A percentile compares a stretch with the other conserved stretches of the same genome.
phyloP scores from a whole-genome alignment of 2,113 vertebrate species.

The Chauna torquata region DNA sequence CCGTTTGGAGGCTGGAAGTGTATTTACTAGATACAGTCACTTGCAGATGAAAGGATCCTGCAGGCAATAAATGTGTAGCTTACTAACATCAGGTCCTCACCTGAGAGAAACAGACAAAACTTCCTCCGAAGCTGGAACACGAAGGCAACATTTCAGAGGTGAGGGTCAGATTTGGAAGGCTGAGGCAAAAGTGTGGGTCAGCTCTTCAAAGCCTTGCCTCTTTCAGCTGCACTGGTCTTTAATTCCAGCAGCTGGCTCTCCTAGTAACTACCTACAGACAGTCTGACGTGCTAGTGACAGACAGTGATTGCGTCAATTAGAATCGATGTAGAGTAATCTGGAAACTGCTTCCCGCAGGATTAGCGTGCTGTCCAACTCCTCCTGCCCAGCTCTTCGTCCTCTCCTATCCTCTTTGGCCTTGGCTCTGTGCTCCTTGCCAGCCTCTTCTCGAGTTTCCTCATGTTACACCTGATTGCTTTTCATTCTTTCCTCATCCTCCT shows the following conservation, averaged over 20 bases:
- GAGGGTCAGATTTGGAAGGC: not conserved
- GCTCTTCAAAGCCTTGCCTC: not conserved
- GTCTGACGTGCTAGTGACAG: not conserved
- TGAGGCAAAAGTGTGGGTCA: not conserved
- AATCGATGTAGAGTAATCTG: not conserved
- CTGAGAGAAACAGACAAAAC: not conserved
- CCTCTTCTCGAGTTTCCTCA: not conserved
- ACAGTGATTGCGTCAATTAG: fast-evolving
- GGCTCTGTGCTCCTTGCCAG: not conserved
- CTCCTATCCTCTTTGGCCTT: not conserved
- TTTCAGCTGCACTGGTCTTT: not conserved
- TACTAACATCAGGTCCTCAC: not conserved
- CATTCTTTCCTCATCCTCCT: not conserved
- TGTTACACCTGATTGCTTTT: not conserved
- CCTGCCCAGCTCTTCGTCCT: not conserved
- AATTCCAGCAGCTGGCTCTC: not conserved
- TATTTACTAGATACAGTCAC: fast-evolving
- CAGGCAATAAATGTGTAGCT: not conserved
- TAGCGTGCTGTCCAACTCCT: not conserved
- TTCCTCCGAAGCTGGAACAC: not conserved
- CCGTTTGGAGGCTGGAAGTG: not conserved
- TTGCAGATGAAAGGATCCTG: not conserved
- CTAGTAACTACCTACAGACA: not conserved
- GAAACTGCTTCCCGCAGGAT: not conserved
- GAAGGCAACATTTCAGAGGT: not conserved